phyloP scores from a whole-genome alignment of 2,888 invertebrate species.

The Pachydiplax longipennis region DNA sequence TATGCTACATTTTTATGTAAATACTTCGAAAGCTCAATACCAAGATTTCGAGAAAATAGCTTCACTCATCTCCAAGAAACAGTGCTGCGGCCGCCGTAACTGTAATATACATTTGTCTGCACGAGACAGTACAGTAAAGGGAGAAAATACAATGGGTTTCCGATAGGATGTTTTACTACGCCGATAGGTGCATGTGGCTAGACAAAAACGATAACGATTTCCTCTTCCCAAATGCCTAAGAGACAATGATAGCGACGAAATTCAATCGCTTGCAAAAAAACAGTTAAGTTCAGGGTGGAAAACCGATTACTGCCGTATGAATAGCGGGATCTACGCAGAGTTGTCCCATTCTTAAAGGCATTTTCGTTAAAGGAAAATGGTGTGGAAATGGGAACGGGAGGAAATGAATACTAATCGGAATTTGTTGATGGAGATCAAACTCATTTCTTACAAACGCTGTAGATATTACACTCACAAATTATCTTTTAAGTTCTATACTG shows the following conservation, averaged over 20 bases:
- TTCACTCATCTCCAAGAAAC: background rate
- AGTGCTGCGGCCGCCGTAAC: background rate
- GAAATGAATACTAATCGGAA: no score
- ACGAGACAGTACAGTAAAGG: background rate
- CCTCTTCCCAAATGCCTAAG: background rate
- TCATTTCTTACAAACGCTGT: no score
- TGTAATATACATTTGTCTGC: background rate
- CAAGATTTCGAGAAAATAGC: background rate
- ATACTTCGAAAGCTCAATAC: background rate
- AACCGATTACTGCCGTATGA: background rate
- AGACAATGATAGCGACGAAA: background rate
- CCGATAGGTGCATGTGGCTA: background rate
- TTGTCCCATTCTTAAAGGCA: no score
- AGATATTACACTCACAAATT: no score
- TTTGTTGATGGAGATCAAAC: no score
- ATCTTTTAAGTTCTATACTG: no score
- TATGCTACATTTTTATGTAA: background rate
- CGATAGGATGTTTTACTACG: background rate
- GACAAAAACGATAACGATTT: background rate
- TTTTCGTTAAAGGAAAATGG: no score
- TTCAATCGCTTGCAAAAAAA: background rate
- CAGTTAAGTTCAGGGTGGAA: background rate
- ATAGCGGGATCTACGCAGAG: no score
- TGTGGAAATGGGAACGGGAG: no score
- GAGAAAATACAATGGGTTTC: background rate